These are phyloP conservation scores for Heteronetta atricapilla DNA, from an alignment of 2,113 vertebrate species.

Conservation along the genomic window DNA sequence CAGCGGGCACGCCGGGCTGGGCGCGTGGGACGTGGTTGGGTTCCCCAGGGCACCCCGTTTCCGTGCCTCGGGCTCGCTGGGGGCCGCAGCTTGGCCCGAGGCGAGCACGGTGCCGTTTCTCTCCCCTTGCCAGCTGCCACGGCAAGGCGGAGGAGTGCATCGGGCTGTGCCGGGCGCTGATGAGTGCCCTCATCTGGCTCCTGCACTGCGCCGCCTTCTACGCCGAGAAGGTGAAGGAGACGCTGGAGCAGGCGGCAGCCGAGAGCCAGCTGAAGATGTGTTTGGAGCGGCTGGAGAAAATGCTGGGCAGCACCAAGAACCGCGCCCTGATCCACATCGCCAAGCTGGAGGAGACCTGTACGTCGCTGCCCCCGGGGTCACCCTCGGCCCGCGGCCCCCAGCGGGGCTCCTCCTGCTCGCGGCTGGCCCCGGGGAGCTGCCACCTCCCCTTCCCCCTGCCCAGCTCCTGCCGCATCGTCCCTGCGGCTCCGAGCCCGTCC, in stretches of 20 bases:
- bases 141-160: conserved; percentile 98
- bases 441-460: conserved; percentile 51
- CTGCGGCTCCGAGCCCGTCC: conserved; percentile 37
- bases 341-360: conserved; percentile 92
- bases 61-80: not conserved
- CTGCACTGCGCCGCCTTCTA: conserved; percentile 90
- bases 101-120: not conserved
- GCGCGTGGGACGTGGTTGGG: fast-evolving
- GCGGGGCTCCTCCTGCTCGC: not conserved
- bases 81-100: fast-evolving
- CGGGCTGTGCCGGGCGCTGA: conserved; percentile 90
- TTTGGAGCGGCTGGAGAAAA: conserved; percentile 84
- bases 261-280: conserved; percentile 89
- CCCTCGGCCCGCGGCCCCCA: not conserved
- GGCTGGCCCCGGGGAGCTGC: not conserved
- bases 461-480: conserved; percentile 31
- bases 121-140: conserved; percentile 82
- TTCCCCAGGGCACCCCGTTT: not conserved
- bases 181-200: conserved; percentile 90
- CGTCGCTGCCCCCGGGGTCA: not conserved
- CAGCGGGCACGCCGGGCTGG: not conserved
- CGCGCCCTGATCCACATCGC: conserved; percentile 94
- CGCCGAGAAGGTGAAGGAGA: conserved; percentile 85
- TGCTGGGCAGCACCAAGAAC: conserved; percentile 91
- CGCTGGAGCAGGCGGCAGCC: conserved; percentile 62